These are phyloP conservation scores for Corydoras sp. DNA, from an alignment of 2,113 vertebrate species.

Conservation along the genomic window DNA sequence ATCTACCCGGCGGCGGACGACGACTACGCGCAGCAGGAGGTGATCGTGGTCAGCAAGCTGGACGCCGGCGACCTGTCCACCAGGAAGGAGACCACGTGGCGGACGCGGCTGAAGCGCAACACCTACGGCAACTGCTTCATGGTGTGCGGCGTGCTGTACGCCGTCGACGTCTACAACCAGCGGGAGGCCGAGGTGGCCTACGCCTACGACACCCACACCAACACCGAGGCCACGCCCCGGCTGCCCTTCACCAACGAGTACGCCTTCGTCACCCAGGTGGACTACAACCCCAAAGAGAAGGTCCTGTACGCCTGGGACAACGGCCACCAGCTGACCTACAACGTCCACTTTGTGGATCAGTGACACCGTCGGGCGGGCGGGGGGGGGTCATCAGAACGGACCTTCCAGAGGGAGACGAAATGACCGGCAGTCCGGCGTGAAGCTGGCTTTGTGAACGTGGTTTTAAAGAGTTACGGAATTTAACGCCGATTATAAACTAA, in stretches of 20 bases:
- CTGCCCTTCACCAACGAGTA: constrained; percentile 83
- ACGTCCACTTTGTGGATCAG: constrained; percentile 80
- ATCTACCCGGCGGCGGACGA: constrained; percentile 84
- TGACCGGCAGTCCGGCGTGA: background rate
- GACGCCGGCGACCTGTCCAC: constrained; percentile 83
- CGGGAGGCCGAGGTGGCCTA: constrained; percentile 85
- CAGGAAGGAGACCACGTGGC: constrained; percentile 89
- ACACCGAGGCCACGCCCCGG: constrained; percentile 78
- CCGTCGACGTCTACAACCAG: constrained; percentile 83
- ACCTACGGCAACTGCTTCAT: constrained; percentile 95
- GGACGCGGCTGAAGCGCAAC: constrained; percentile 81
- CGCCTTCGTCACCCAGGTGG: constrained; percentile 87
- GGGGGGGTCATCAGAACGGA: background rate
- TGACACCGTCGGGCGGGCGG: constrained; percentile 32
- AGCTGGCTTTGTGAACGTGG: too few relatives aligned
- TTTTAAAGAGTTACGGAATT: too few relatives aligned
- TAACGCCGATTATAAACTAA: too few relatives aligned
- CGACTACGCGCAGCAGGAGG: constrained; percentile 81
- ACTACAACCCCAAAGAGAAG: constrained; percentile 96
- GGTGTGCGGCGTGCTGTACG: constrained; percentile 90
- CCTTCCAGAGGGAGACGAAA: background rate
- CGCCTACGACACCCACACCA: constrained; percentile 91
- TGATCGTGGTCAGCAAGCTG: constrained; percentile 86
- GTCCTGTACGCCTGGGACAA: constrained; percentile 96
- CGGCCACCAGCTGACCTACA: constrained; percentile 89